These are phyloP conservation scores for Sylvilagus floridanus DNA, from an alignment of 2,797 vertebrate species.

Conservation along the genomic window DNA sequence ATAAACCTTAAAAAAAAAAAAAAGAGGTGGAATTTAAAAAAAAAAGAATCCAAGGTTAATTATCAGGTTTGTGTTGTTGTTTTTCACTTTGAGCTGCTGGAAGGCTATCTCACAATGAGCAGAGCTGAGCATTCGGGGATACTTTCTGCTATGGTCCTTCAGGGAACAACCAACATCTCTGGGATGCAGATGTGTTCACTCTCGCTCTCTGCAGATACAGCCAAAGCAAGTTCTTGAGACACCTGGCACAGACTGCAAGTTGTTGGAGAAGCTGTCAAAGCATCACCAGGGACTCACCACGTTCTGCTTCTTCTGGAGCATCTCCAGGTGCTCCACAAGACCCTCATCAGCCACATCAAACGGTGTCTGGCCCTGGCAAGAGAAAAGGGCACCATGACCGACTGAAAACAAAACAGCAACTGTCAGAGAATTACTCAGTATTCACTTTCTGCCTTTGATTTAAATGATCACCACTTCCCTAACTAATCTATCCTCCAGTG, in stretches of 20 bases:
- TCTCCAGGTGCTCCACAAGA: constrained; percentile 88
- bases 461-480: not conserved
- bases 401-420: constrained; percentile 21
- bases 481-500: not conserved
- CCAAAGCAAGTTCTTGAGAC: not conserved
- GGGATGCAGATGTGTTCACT: not conserved
- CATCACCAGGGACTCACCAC: constrained; percentile 85
- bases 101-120: not conserved
- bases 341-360: constrained; percentile 90
- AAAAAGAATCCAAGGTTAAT: not conserved
- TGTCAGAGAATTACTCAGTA: not conserved
- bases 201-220: not conserved
- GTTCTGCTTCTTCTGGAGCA: constrained; percentile 90
- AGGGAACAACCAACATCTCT: not conserved
- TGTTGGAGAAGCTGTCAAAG: constrained; percentile 52
- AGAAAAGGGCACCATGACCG: not conserved
- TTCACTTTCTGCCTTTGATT: not conserved
- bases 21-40: too few relatives aligned
- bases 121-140: not conserved
- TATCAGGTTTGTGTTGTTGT: not conserved
- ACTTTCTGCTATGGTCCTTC: not conserved
- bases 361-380: constrained; percentile 87
- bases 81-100: not conserved
- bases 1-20: too few relatives aligned
- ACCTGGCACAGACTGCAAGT: not conserved